Base-by-base conservation (phyloP, 2,113 vertebrate species). In the Irena cyanogastra region DNA sequence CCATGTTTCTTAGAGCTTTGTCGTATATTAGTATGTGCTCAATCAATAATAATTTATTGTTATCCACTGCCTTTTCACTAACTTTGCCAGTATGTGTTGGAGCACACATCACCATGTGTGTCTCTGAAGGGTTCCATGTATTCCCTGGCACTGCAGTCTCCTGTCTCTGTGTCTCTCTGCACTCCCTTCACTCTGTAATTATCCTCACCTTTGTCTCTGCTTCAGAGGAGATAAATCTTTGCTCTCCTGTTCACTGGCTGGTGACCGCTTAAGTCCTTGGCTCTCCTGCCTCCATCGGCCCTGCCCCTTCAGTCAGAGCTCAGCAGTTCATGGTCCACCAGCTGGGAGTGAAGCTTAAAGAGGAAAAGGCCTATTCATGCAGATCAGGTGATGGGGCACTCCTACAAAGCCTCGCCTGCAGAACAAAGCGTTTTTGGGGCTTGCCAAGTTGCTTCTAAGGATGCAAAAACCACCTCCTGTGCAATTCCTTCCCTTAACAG, bases 361-460 rank as follows among this genome's bases (percentile, higher is more conserved):
- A 61, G 94, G 74, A 89, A 84, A 95, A 76, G 72, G 41, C 70
- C 80, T 30, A 95, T 95, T 95, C 91, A 93, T 7, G 15, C 5
- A 10, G 49, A 95, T 94, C 81, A 93, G 93, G 84, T 94, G 91
- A 57, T 91, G 72, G 57, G 91, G 59, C 77, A 71, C 33, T 87
- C 45, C 66, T 64, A 56, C 69, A 82, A 89, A 89, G 80, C 47
- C 53, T 60, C 2, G 44, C 69, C 57, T 19, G 39, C 7, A 7
- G 77, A 94, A 87, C 91, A 95, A 93, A 94, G 74, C 53, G 21
- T 44, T 92, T 92, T 28, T 44, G 53, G 87, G 35, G 4, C 60
- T 91, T 94, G 91, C 56, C 89, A 84, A 78, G 57, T 42, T 68
- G 65, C 91, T 45, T 92, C 49, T 87, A 81, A 92, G 65, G 77